A percentile compares a stretch with the other conserved stretches of the same genome.
These are phyloP conservation scores for Norana najaformis DNA, from an alignment of 2,888 invertebrate species.

Conservation along the genomic window DNA sequence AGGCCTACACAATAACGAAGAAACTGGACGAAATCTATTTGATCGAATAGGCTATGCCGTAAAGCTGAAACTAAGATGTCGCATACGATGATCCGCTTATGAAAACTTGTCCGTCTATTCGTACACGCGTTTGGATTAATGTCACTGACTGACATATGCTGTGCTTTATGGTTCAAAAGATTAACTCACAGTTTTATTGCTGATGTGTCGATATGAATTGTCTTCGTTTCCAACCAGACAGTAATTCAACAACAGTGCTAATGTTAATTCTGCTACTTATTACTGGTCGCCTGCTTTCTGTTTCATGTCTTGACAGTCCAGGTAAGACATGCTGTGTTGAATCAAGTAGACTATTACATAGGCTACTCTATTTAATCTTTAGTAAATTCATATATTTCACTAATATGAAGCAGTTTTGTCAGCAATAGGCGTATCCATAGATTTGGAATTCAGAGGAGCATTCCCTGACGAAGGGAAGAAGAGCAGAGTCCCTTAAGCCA, in stretches of 20 bases:
- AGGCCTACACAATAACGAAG: neutral
- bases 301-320: neutral
- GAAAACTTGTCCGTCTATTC: neutral
- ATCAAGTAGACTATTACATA: too few species aligned
- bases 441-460: too few species aligned
- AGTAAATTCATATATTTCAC: too few species aligned
- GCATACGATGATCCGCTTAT: neutral
- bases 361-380: too few species aligned
- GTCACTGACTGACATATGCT: neutral
- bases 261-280: neutral
- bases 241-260: neutral
- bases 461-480: too few species aligned
- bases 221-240: neutral
- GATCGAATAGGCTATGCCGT: neutral
- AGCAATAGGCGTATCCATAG: too few species aligned
- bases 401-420: neutral
- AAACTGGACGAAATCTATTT: neutral
- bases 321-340: neutral
- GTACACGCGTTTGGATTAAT: neutral
- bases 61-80: too few species aligned
- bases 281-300: neutral
- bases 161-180: too few species aligned
- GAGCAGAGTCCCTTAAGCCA: too few species aligned
- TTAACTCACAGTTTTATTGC: neutral
- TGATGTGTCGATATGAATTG: neutral